Conservation (phyloP, 2,888 invertebrate species). For the Limnephilus rhombicus region DNA sequence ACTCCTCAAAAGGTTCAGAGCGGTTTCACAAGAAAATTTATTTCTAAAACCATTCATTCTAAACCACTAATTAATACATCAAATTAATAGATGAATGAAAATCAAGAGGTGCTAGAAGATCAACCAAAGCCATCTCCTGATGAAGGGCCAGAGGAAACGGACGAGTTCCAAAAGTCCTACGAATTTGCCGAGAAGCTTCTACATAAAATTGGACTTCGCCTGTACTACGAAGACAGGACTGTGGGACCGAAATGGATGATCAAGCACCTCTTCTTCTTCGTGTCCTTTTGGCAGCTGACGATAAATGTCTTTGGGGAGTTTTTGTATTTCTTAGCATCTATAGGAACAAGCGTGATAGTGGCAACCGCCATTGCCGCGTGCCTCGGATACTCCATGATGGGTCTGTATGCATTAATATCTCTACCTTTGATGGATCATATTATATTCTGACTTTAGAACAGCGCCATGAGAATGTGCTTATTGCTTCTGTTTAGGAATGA, state of each 20-base stretch:
- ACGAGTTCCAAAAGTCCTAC: slow-evolving; percentile 22
- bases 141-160: neutral
- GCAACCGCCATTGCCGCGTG: slow-evolving; percentile 69
- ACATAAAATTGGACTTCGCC: slow-evolving; percentile 32
- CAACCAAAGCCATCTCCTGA: neutral
- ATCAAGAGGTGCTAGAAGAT: neutral
- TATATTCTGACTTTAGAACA: neutral
- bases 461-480: no score
- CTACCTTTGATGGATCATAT: neutral
- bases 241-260: neutral
- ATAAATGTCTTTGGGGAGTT: slow-evolving; percentile 67
- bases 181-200: slow-evolving; percentile 30
- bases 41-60: no score
- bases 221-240: neutral
- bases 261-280: slow-evolving; percentile 60
- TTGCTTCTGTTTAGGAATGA: neutral
- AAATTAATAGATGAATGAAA: neutral
- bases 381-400: slow-evolving; percentile 67
- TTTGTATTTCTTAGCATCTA: slow-evolving; percentile 68
- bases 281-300: slow-evolving; percentile 68
- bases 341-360: slow-evolving; percentile 69
- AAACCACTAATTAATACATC: neutral
- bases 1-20: no score
- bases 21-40: no score
- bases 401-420: neutral